Base-by-base conservation (phyloP, 2,888 invertebrate species). In the Orthosia cruda region DNA sequence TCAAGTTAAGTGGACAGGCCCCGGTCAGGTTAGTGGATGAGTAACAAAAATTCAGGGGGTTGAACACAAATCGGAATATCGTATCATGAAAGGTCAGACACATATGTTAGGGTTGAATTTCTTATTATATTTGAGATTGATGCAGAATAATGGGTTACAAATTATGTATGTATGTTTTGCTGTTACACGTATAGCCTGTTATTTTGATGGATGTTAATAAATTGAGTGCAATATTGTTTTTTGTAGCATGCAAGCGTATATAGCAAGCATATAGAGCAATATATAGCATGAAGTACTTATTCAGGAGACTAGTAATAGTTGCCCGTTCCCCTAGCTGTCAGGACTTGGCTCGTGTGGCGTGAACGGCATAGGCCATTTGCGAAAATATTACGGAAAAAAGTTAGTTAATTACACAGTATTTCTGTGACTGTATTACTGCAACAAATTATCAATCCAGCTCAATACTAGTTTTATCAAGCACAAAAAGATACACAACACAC, bases 1-100 rank as follows among this genome's bases (percentile, higher is more conserved):
- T 95, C 95, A 95, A 93, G 93, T 93, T 95, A 95, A 95, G 94
- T 95, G 95, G 95, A 94, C 94, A 92, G 81, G 93, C 87, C 89
- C 91, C 90, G 92, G 93, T 92, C 92, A 93, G 93, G 93, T 93
- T 93, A 92, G 93, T 91, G 92, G 93, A 93, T 94, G 93, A 91
- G 94, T 94, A 94, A 95, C 93, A 93, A 92, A 94, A 93, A 93
- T 92, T 92, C 91, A 90, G 90, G 89, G 88, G 91, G 87, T 89
- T 87, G 89, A 88, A 89, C 86, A 88, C 87, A 89, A 89, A 90
- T 90, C 87, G 85, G 85, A 85, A 87, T 87, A 87, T 83, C 85
- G 86, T 85, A 83, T 88, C 89, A 89, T 90, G 87, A 89, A 89
- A 88, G 89, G 88, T 88, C 86, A 88, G 82, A 84, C 81, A 78